Evolutionary conservation across 2,888 invertebrate species (phyloP).

Genomic region (Plagodis pulveraria): DNA sequence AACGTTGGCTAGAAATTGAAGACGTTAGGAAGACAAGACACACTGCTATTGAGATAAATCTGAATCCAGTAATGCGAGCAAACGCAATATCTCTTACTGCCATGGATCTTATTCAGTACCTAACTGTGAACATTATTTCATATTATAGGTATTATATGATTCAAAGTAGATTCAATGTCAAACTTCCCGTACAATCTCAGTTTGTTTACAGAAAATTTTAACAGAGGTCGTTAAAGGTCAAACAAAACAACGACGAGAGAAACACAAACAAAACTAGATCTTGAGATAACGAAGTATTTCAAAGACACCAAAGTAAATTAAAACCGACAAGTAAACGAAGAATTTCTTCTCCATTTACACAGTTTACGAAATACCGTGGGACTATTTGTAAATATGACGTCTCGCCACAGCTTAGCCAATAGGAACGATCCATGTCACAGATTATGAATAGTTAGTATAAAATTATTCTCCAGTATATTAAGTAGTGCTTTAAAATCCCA

Average conservation of each 20-base stretch:
- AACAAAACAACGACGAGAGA: conserved; percentile 8
- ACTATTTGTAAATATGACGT: conserved; percentile 44
- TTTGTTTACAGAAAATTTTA: too few species aligned
- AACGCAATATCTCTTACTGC: too few species aligned
- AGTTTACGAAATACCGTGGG: conserved; percentile 55
- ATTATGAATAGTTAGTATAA: background rate
- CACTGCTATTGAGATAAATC: too few species aligned
- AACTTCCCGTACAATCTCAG: too few species aligned
- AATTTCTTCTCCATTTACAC: conserved; percentile 25
- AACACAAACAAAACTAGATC: conserved; percentile 21
- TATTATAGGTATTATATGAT: too few species aligned
- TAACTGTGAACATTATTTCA: too few species aligned
- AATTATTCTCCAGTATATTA: background rate
- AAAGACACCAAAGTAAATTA: conserved; percentile 24
- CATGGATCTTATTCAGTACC: too few species aligned
- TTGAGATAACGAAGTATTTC: conserved; percentile 20
- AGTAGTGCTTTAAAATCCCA: background rate
- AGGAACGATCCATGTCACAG: conserved; percentile 1
- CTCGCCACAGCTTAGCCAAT: conserved; percentile 13
- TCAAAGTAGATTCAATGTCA: too few species aligned
- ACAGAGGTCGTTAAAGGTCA: conserved; percentile 4
- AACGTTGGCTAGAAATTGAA: too few species aligned
- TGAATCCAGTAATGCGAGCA: too few species aligned
- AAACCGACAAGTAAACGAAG: conserved; percentile 20
- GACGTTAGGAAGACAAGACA: too few species aligned